Evolutionary conservation across 2,888 invertebrate species (phyloP), one percentile per base, ranked within the genome.

Genomic region (Tipula helvola): DNA sequence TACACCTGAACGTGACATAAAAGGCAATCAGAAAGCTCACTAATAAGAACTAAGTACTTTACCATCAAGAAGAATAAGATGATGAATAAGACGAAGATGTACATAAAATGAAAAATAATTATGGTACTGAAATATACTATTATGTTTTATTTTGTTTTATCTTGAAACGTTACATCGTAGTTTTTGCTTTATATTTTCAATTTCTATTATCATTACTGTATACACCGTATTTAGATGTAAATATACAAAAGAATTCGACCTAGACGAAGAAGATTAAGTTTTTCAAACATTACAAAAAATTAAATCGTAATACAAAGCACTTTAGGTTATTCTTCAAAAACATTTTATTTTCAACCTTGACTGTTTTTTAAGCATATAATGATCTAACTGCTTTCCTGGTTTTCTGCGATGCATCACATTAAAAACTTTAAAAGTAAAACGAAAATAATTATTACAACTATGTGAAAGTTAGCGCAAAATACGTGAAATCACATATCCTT

Each of bases 1-100:
- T 71, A 71, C 71, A 71, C 71, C 71, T 71, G 71, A 71, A 71
- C 71, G 71, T 71, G 71, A 71, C 71, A 71, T 71, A 71, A 71
- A 71, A 71, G 71, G 71, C 28, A 71, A 71, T 71, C 71, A 71
- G 18, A 71, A 71, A 71, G 71, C 71, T 71, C 71, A 71, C 71
- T 71, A 71, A 71, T 71, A 71, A 71, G 71, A 71, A 71, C 71
- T 71, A 71, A 71, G 71, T 28, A 71, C 28, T 71, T 71, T 28
- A 28, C 71, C 71, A 71, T 71, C 71, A 71, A 28, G 28, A 28
- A 18, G 71, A 71, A 71, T 71, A 71, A 28, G 28, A 71, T 71
- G 71, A 71, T 71, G 71, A 71, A 71, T 71, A 71, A 71, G 71
- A 71, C 71, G 71, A 71, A 71, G 28, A 71, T 28, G 71, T 71